These are phyloP conservation scores for Pseudoips prasinana DNA, from an alignment of 2,888 invertebrate genomes.

Conservation along the genomic window DNA sequence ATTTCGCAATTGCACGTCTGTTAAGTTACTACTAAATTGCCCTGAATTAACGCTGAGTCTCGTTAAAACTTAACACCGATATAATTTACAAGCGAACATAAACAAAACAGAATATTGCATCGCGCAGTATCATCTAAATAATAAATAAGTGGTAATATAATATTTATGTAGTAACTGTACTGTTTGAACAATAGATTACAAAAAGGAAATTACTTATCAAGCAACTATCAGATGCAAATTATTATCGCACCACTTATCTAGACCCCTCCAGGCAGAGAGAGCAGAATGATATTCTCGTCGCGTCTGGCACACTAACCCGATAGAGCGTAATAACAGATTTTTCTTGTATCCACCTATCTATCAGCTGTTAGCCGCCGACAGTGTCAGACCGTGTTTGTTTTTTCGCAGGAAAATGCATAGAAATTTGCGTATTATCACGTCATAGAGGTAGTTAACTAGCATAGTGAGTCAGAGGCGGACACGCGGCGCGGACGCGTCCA, in stretches of 20 bases:
- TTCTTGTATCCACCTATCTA: conserved; percentile 50
- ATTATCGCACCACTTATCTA: conserved; percentile 68
- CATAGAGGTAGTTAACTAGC: conserved; percentile 40
- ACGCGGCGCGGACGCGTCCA: conserved; percentile 53
- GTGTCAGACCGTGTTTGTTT: conserved; percentile 38
- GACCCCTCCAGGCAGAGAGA: conserved; percentile 60
- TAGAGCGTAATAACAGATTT: conserved; percentile 64
- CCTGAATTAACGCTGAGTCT: conserved; percentile 17
- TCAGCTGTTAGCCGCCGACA: conserved; percentile 58
- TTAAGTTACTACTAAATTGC: conserved; percentile 24
- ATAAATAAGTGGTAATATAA: too few relatives aligned
- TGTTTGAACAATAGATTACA: conserved; percentile 50
- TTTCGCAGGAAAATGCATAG: conserved; percentile 52
- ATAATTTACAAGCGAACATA: conserved; percentile 9
- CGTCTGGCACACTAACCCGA: conserved; percentile 69
- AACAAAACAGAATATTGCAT: conserved; percentile 23
- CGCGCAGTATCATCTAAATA: conserved; percentile 7
- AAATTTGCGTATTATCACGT: conserved; percentile 61
- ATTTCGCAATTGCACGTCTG: conserved; percentile 51
- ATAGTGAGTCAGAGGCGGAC: conserved; percentile 62
- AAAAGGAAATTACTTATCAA: conserved; percentile 68
- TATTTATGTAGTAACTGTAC: too few relatives aligned
- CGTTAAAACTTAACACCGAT: conserved; percentile 7
- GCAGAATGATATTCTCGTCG: conserved; percentile 46
- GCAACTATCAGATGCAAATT: conserved; percentile 72